Evolutionary conservation across 2,888 invertebrate species (phyloP).

Genomic region (Icerya purchasi): DNA sequence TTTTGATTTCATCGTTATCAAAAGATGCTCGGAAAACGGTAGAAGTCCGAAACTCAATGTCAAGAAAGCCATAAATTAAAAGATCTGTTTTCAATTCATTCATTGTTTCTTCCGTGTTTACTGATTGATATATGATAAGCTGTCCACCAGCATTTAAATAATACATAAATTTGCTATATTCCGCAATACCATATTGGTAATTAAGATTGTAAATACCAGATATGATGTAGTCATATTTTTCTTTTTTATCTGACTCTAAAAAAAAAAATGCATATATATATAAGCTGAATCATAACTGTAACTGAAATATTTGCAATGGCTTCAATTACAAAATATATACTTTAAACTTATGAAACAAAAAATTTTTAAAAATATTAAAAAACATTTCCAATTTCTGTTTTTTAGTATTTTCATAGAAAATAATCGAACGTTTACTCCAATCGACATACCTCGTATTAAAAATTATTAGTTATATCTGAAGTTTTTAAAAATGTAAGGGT

Average conservation of each 20-base stretch:
- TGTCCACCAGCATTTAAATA: not conserved
- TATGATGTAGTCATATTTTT: not conserved
- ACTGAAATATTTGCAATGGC: no score
- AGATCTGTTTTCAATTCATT: not conserved
- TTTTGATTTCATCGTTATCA: not conserved
- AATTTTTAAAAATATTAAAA: no score
- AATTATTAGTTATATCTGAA: no score
- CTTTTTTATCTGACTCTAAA: not conserved
- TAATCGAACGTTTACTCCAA: no score
- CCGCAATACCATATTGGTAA: not conserved
- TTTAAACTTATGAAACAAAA: no score
- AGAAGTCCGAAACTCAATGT: not conserved
- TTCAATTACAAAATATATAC: no score
- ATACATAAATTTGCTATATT: not conserved
- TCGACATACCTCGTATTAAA: no score
- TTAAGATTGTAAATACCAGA: not conserved
- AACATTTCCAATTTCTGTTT: no score
- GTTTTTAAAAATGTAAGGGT: no score
- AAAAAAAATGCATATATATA: no score
- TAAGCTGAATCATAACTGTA: no score
- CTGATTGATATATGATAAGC: not conserved
- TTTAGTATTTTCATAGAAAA: no score
- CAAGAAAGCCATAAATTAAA: not conserved
- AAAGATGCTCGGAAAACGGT: not conserved
- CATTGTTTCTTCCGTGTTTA: not conserved